Percentiles rank a stretch among this genome's conserved stretches.
Evolutionary conservation across 2,888 invertebrate genomes (phyloP).

Genomic region (Seira musarum): DNA sequence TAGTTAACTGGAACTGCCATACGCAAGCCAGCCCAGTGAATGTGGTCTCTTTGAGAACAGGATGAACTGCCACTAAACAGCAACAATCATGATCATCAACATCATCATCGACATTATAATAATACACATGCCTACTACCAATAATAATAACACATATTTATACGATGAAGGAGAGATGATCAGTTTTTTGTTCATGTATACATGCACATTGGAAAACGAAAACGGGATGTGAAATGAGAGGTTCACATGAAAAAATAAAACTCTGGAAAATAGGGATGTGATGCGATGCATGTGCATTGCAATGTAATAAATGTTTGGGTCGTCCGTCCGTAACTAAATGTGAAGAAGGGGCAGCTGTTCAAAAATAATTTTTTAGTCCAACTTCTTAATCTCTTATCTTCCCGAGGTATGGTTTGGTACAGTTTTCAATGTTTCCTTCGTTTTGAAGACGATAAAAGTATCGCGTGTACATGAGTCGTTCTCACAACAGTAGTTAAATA

Average conservation of each 20-base stretch:
- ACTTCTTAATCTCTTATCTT: constrained; percentile 42
- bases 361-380: constrained; percentile 26
- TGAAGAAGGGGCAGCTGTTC: constrained; percentile 46
- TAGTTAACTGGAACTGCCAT: constrained; percentile 22
- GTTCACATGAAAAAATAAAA: background rate
- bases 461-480: constrained; percentile 6
- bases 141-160: constrained; percentile 7
- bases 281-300: background rate
- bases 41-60: constrained; percentile 6
- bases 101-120: background rate
- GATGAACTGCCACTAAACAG: constrained; percentile 21
- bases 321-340: constrained; percentile 4
- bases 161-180: constrained; percentile 2
- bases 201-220: constrained; percentile 25
- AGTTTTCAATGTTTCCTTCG: background rate
- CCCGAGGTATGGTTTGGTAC: background rate
- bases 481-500: background rate
- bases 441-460: background rate
- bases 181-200: background rate
- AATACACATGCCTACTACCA: constrained; percentile 4
- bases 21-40: background rate
- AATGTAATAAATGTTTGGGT: background rate
- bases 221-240: background rate
- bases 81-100: constrained; percentile 20
- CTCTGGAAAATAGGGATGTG: constrained; percentile 27